Evolutionary conservation across 1,140 invertebrate species (phyloP).

Genomic region (Drosophila micromelanica): DNA sequence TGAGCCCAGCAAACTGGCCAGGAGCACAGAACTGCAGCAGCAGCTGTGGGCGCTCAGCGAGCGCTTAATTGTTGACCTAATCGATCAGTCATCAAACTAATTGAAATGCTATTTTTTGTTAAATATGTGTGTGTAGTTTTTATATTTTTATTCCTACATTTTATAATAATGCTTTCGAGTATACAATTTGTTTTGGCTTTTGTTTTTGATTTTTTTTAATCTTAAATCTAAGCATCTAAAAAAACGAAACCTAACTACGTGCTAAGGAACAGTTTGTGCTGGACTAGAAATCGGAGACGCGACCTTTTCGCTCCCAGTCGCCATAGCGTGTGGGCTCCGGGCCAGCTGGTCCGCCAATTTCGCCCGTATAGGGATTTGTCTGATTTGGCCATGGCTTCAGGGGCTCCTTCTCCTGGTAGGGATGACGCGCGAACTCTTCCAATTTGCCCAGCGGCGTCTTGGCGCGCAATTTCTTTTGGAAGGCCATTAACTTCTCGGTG

Average conservation of each 20-base stretch:
- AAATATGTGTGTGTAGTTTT: constrained; percentile 38
- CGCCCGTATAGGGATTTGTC: constrained; percentile 94
- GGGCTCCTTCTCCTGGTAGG: constrained; percentile 93
- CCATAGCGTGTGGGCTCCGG: constrained; percentile 99
- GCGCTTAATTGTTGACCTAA: constrained; percentile 85
- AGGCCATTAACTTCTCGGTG: constrained; percentile 85
- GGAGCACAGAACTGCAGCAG: constrained; percentile 86
- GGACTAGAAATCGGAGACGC: constrained; percentile 94
- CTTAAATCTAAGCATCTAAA: constrained; percentile 44
- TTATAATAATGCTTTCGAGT: constrained; percentile 34
- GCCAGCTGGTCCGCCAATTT: constrained; percentile 94
- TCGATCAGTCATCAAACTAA: constrained; percentile 17
- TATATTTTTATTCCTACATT: constrained; percentile 33
- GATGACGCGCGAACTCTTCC: constrained; percentile 89
- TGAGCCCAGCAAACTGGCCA: constrained; percentile 88
- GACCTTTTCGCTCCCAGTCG: constrained; percentile 99
- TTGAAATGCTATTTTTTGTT: constrained; percentile 20
- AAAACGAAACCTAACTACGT: constrained; percentile 51
- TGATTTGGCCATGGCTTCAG: constrained; percentile 94
- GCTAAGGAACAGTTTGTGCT: constrained; percentile 31
- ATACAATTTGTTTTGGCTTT: constrained; percentile 49
- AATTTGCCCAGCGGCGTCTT: constrained; percentile 87
- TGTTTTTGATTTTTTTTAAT: constrained; percentile 12
- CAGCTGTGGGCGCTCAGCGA: constrained; percentile 89
- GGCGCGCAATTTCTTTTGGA: constrained; percentile 87